A percentile compares a stretch with the other conserved stretches of the same genome.
These are phyloP conservation scores for Zaprionus capensis DNA, from an alignment of 1,140 invertebrate genomes.

Conservation along the genomic window DNA sequence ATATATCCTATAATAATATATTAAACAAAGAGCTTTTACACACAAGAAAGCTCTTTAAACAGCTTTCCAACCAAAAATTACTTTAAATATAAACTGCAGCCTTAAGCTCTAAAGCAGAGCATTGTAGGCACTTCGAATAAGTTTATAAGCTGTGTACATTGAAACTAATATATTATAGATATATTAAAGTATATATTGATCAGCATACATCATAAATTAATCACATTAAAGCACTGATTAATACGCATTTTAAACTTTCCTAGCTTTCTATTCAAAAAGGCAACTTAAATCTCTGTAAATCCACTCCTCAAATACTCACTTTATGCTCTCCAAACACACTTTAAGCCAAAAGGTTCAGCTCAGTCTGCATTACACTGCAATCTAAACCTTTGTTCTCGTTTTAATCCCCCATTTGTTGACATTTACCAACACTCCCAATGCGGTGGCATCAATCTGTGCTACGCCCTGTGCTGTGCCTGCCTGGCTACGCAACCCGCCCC, in stretches of 20 bases:
- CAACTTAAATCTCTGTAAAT: background rate
- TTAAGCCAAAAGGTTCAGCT: background rate
- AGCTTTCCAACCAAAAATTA: too few species aligned
- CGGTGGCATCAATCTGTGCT: slow-evolving; percentile 20
- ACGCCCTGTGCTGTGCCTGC: background rate
- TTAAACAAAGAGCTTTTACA: too few species aligned
- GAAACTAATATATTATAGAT: too few species aligned
- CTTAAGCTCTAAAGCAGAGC: too few species aligned
- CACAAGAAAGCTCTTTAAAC: too few species aligned
- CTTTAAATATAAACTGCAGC: too few species aligned
- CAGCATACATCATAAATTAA: too few species aligned
- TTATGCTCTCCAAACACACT: background rate
- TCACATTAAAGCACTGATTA: background rate
- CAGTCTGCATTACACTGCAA: background rate
- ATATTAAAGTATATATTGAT: too few species aligned
- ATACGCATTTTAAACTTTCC: background rate
- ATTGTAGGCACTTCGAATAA: rapidly evolving
- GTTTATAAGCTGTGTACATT: too few species aligned
- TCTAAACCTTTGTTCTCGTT: background rate
- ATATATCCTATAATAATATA: too few species aligned
- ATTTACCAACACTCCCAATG: slow-evolving; percentile 24
- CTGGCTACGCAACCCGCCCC: background rate
- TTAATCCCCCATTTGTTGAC: slow-evolving; percentile 7
- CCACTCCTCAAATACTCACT: background rate
- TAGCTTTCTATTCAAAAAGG: rapidly evolving